Base-by-base conservation (phyloP, 2,888 invertebrate species). In the Phortica magna region DNA sequence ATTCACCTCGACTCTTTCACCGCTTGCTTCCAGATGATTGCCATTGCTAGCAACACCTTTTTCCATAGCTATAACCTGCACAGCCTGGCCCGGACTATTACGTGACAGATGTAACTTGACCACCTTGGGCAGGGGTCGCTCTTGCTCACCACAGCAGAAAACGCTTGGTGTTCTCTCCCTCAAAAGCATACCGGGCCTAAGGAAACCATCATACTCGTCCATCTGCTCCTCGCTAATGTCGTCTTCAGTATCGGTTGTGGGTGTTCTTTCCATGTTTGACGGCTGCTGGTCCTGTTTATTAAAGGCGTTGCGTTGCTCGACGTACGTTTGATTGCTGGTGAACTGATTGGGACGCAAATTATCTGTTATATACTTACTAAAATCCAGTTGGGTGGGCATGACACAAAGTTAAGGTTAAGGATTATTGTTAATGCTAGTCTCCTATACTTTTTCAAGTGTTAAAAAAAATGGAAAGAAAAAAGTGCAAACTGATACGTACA, bases 71-170 rank as follows among this genome's bases (percentile, higher is more conserved):
- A 95, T 93, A 42, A 96, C 94, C 92, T 96, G 95, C 14, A 96
- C 95, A 0, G 95, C 95, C 90, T 95, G 95, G 1, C 96, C 96
- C 0, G 96, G 96, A 22, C 90, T 90, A n/a, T 81, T 61, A 17
- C 88, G 88, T 57, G 73, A 77, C 31, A 83, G 17, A 5, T 81
- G 70, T 57, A 88, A 17, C 53, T 88, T 88, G 1, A 43, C 73
- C 77, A 57, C 87, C 9, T 43, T 41, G 80, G 81, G 81, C 9
- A 76, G 82, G 0, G 31, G 1, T 22, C 61, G 61, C 48, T 73
- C 22, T 71, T 64, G 72, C 1, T 88, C 88, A 43, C 89, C 91
- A 75, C 92, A 92, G 82, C 92, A 92, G 78, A 92, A 92, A 48
- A 92, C 91, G 64, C 91, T 90, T 17, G 89, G 78, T 19, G 81